A percentile compares a stretch with the other conserved stretches of the same genome.
These are phyloP conservation scores for Botrylloides violaceus DNA, from an alignment of 23 tunicate species.

Conservation along the genomic window DNA sequence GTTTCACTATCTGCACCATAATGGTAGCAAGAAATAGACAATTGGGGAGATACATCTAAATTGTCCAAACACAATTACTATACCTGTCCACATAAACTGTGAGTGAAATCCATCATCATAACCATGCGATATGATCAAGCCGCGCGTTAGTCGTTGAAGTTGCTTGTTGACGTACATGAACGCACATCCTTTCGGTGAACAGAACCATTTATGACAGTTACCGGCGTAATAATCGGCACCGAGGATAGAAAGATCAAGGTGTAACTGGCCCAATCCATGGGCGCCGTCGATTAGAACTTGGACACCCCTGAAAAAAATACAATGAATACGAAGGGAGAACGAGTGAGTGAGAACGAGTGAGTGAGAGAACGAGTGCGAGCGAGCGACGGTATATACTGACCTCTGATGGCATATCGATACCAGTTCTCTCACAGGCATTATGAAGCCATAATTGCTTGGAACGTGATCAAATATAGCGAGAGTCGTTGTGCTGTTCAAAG, in stretches of 20 bases:
- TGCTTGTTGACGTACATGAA: slow-evolving; percentile 58
- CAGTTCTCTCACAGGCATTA: slow-evolving; percentile 62
- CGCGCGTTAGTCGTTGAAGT: slow-evolving; percentile 32
- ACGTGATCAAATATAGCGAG: slow-evolving; percentile 79
- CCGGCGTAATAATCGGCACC: slow-evolving; percentile 66
- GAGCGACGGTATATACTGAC: neutral
- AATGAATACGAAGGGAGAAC: neutral
- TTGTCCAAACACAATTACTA: too few relatives aligned
- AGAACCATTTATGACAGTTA: slow-evolving; percentile 86
- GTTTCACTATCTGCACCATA: too few relatives aligned
- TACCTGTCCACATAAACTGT: slow-evolving; percentile 53
- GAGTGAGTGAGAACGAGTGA: too few relatives aligned
- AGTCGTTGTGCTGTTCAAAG: slow-evolving; percentile 34
- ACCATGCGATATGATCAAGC: slow-evolving; percentile 76
- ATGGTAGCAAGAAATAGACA: too few relatives aligned
- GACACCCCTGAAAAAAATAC: slow-evolving; percentile 31
- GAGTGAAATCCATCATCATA: slow-evolving; percentile 73
- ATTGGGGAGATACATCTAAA: too few relatives aligned
- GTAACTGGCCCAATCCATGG: slow-evolving; percentile 62
- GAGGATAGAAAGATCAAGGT: slow-evolving; percentile 34
- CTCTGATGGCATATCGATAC: slow-evolving; percentile 55
- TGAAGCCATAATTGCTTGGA: slow-evolving; percentile 64
- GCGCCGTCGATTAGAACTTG: slow-evolving; percentile 89
- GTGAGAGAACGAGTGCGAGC: too few relatives aligned
- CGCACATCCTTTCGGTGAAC: slow-evolving; percentile 85